Base-by-base conservation (phyloP, 2,113 vertebrate genomes). In the Chaetorhynchus papuensis region DNA sequence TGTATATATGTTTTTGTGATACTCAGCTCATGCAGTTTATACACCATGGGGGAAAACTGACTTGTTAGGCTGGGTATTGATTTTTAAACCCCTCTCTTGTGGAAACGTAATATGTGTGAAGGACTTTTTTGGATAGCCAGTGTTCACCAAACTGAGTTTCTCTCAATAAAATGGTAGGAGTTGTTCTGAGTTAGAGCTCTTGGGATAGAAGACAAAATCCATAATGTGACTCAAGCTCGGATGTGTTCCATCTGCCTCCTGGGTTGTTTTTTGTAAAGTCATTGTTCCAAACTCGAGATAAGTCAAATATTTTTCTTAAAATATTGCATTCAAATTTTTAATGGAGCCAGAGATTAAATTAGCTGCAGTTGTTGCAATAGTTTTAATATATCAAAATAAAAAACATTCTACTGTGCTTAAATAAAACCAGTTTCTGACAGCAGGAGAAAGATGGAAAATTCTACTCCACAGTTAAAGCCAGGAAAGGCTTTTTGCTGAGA, bases 241-340 rank as follows among this genome's bases (percentile, higher is more conserved):
- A 84, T 91, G 22, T 2, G 2, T 94, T 93, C 89, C 89, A 61
- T 84, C 83, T 87, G 78, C 54, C 30, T 93, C 9, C 1, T 66
- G 86, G 37, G 16, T 24, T 79, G 24, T 61, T 78, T 57, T 52
- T 57, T 44, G 57, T 60, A 7, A 72, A 92, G 52, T 61, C 61
- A 50, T 45, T 96, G n/a, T 94, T 95, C 70, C 57, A 83, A 88
- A 80, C 60, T 83, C 8, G 4, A 77, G 54, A 86, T 63, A 95
- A 94, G 42, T 77, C 9, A 87, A 90, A 83, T 72, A 57, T 81
- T 93, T 94, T 71, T 69, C 84, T 93, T 93, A 21, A 91, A 91
- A 65, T 75, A 69, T 4, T 72, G 10, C 50, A n/a, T 74, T 90
- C 10, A 23, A 3, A 16, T n/a, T 79, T 91, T 77, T 91, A 70